Percentiles rank a stretch among this genome's conserved stretches.
phyloP scores from a whole-genome alignment of 2,888 invertebrate species.

The Eupithecia inturbata region DNA sequence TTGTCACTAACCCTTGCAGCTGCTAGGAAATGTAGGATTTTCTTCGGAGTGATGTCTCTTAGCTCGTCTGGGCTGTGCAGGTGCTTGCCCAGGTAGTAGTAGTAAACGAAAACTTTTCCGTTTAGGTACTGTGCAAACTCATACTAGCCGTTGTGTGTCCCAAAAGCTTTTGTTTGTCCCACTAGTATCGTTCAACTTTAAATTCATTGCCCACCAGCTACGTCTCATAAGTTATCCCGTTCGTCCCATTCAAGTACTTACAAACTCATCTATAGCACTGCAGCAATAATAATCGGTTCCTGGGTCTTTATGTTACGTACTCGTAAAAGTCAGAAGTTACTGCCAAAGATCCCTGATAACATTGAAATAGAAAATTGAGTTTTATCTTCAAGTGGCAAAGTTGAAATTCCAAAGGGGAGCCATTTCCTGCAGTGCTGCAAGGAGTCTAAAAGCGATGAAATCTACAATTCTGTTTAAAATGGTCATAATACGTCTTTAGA shows the following conservation, averaged over 20 bases:
- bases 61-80: no score
- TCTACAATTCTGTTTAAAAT: constrained; percentile 29
- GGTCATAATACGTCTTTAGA: constrained; percentile 22
- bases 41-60: no score
- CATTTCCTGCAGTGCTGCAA: constrained; percentile 14
- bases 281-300: constrained; percentile 4
- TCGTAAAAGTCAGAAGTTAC: constrained; percentile 13
- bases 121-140: no score
- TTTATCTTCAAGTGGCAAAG: constrained; percentile 15
- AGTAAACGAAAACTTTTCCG: no score
- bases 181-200: no score
- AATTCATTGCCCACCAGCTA: background rate
- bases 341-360: constrained; percentile 16
- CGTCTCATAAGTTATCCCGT: background rate
- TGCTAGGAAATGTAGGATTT: no score
- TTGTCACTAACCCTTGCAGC: no score
- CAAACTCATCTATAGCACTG: background rate
- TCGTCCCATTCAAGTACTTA: background rate
- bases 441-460: constrained; percentile 23
- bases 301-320: background rate
- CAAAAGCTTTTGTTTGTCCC: no score
- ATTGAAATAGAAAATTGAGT: background rate
- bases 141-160: no score
- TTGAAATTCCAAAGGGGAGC: constrained; percentile 5
- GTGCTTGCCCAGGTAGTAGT: no score